These are phyloP conservation scores for Calephelis perditalis DNA, from an alignment of 2,888 invertebrate species.

Conservation along the genomic window DNA sequence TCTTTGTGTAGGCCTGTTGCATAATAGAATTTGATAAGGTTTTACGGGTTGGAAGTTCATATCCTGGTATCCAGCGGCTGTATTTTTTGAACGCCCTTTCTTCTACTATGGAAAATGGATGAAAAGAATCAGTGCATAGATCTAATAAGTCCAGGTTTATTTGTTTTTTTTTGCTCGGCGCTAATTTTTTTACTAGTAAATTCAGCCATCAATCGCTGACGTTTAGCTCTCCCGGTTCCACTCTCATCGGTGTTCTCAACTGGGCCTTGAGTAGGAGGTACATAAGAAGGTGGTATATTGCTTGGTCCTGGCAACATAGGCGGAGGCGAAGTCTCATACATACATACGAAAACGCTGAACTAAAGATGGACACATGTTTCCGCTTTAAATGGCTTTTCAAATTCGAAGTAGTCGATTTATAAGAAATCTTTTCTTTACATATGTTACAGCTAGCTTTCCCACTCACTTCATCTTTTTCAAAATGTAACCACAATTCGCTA, in stretches of 20 bases:
- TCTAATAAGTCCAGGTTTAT: constrained; percentile 11
- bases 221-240: neutral
- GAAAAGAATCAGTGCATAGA: too few relatives aligned
- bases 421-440: constrained; percentile 15
- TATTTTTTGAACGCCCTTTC: too few relatives aligned
- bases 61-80: too few relatives aligned
- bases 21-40: too few relatives aligned
- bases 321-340: too few relatives aligned
- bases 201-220: constrained; percentile 9
- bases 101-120: too few relatives aligned
- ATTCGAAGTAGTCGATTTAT: constrained; percentile 14
- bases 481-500: constrained; percentile 15
- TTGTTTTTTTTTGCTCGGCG: constrained; percentile 9
- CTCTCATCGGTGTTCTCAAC: constrained; percentile 1
- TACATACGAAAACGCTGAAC: too few relatives aligned
- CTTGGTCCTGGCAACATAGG: too few relatives aligned
- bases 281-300: too few relatives aligned
- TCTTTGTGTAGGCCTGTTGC: too few relatives aligned
- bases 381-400: constrained; percentile 18
- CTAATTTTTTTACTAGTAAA: constrained; percentile 8
- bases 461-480: constrained; percentile 13
- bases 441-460: constrained; percentile 13
- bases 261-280: neutral
- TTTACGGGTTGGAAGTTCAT: too few relatives aligned
- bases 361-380: constrained; percentile 12